Percentiles rank a stretch among this genome's conserved stretches.
phyloP scores from a whole-genome alignment of 2,888 invertebrate species.

The Biston stratarius region DNA sequence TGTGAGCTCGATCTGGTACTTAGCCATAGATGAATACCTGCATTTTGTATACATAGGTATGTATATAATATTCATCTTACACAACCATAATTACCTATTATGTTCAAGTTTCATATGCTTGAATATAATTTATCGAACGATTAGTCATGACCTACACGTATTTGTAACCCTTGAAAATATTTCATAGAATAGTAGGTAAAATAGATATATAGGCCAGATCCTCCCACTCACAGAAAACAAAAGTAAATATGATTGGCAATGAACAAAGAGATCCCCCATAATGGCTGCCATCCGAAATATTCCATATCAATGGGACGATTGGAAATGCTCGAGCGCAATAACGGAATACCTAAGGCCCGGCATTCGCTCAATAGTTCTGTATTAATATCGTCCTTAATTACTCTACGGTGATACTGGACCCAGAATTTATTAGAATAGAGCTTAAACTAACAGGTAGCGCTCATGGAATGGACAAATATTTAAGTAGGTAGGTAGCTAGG shows the following conservation, averaged over 20 bases:
- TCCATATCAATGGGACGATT: slow-evolving; percentile 62
- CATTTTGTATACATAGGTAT: no score
- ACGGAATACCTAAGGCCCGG: slow-evolving; percentile 65
- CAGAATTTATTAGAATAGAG: slow-evolving; percentile 13
- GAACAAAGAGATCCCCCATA: slow-evolving; percentile 53
- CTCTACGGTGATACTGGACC: slow-evolving; percentile 30
- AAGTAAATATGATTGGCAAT: slow-evolving; percentile 41
- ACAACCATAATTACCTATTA: no score
- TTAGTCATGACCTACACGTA: no score
- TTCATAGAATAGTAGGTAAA: no score
- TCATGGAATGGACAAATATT: background rate
- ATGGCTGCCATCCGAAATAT: slow-evolving; percentile 67
- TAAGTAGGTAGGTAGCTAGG: background rate
- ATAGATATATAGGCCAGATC: no score
- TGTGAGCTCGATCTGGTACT: no score
- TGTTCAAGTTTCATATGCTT: no score
- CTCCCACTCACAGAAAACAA: slow-evolving; percentile 7
- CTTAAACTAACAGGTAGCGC: background rate
- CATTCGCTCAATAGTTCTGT: slow-evolving; percentile 65
- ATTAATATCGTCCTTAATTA: slow-evolving; percentile 70
- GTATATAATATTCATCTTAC: no score
- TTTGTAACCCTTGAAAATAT: no score
- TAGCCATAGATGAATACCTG: no score
- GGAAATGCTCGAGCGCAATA: slow-evolving; percentile 55
- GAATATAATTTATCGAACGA: no score